Conservation (phyloP, 1,140 invertebrate species). For the Saccostrea echinata region DNA sequence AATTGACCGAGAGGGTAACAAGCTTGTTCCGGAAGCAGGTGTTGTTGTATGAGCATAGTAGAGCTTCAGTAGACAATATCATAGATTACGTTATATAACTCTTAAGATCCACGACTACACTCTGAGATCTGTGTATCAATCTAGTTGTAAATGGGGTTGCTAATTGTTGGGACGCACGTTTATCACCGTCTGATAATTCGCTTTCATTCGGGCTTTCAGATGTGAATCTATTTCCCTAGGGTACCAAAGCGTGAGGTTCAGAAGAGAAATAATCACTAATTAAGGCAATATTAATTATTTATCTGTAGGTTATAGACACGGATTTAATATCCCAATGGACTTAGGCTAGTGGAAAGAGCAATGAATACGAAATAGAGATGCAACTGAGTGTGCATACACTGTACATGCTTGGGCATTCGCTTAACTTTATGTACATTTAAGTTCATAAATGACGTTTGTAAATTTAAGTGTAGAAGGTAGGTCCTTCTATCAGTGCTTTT, state of each 20-base stretch:
- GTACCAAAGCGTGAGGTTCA: neutral
- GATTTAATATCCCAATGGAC: neutral
- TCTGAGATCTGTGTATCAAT: too few relatives aligned
- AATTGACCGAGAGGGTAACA: neutral
- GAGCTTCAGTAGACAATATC: too few relatives aligned
- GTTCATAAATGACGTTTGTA: too few relatives aligned
- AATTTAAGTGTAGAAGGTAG: too few relatives aligned
- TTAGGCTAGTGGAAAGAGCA: neutral
- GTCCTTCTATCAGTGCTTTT: too few relatives aligned
- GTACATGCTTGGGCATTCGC: too few relatives aligned
- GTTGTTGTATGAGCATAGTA: too few relatives aligned
- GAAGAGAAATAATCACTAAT: conserved; percentile 9
- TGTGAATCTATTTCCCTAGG: neutral
- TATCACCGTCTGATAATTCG: neutral
- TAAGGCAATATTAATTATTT: conserved; percentile 1
- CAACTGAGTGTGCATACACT: neutral
- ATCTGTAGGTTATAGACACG: conserved; percentile 12
- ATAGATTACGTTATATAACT: too few relatives aligned
- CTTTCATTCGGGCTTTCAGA: neutral
- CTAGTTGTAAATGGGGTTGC: neutral
- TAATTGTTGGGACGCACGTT: neutral
- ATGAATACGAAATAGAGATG: neutral
- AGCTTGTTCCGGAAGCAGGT: neutral
- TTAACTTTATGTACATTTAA: too few relatives aligned
- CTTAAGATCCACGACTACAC: too few relatives aligned